Evolutionary conservation across 1,140 invertebrate genomes (phyloP).

Genomic region (Drosophila repleta): DNA sequence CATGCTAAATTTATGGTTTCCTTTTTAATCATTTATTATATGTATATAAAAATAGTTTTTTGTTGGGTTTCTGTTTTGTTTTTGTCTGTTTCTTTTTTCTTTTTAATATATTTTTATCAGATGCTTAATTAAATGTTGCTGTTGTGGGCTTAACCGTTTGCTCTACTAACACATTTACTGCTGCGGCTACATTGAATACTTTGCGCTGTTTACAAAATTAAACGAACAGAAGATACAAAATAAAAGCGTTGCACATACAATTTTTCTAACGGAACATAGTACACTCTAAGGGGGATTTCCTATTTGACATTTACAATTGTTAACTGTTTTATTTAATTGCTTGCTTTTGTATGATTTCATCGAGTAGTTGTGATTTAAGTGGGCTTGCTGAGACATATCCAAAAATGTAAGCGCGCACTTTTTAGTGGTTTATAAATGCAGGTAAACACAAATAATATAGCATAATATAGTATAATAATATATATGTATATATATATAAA

Average conservation of each 20-base stretch:
- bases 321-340: neutral
- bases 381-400: slow-evolving; percentile 50
- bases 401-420: slow-evolving; percentile 58
- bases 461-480: slow-evolving; percentile 46
- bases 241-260: slow-evolving; percentile 33
- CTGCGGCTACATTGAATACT: slow-evolving; percentile 62
- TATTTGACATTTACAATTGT: slow-evolving; percentile 24
- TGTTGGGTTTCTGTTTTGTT: slow-evolving; percentile 11
- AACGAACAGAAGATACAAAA: slow-evolving; percentile 23
- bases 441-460: slow-evolving; percentile 75
- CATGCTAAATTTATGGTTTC: slow-evolving; percentile 33
- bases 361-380: slow-evolving; percentile 39
- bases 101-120: slow-evolving; percentile 44
- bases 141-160: slow-evolving; percentile 62
- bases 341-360: slow-evolving; percentile 14
- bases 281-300: slow-evolving; percentile 19
- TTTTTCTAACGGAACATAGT: slow-evolving; percentile 30
- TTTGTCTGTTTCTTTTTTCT: slow-evolving; percentile 31
- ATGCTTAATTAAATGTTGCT: slow-evolving; percentile 82
- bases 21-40: slow-evolving; percentile 30
- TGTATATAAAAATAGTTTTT: slow-evolving; percentile 80
- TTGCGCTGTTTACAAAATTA: slow-evolving; percentile 48
- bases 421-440: slow-evolving; percentile 64
- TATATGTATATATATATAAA: slow-evolving; percentile 21
- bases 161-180: slow-evolving; percentile 53